Conservation (phyloP, 2,113 vertebrate genomes). For the Murina feae region DNA sequence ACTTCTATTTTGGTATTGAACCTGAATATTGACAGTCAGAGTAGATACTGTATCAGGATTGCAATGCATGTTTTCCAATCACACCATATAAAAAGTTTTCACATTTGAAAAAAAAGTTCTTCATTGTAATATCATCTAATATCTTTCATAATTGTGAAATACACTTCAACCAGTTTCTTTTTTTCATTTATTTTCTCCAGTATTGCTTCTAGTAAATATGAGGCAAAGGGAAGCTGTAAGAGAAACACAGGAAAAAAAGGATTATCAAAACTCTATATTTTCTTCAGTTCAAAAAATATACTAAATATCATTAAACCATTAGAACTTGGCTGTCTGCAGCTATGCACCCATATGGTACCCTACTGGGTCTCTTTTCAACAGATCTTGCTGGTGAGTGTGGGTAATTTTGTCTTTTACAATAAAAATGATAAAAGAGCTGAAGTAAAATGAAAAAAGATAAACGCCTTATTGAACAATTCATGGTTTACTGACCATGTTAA, state of each 20-base stretch:
- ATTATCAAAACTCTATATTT: slow-evolving; percentile 68
- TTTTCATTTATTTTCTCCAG: slow-evolving; percentile 93
- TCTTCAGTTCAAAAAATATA: slow-evolving; percentile 68
- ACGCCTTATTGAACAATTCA: slow-evolving; percentile 86
- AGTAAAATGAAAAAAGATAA: slow-evolving; percentile 87
- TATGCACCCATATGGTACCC: slow-evolving; percentile 40
- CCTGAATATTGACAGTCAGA: slow-evolving; percentile 62
- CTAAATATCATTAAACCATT: slow-evolving; percentile 73
- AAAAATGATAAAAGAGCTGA: slow-evolving; percentile 83
- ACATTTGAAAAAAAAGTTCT: slow-evolving; percentile 2
- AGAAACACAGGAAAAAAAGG: slow-evolving; percentile 80
- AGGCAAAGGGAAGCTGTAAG: slow-evolving; percentile 91
- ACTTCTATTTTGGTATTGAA: slow-evolving; percentile 69
- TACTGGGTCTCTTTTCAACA: slow-evolving; percentile 74
- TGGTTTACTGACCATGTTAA: slow-evolving; percentile 88
- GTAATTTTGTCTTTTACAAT: slow-evolving; percentile 80
- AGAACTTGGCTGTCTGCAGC: slow-evolving; percentile 76
- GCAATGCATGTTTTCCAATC: slow-evolving; percentile 44
- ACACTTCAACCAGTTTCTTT: slow-evolving; percentile 91
- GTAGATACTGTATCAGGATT: slow-evolving; percentile 36
- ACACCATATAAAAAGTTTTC: slow-evolving; percentile 44
- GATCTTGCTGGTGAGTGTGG: slow-evolving; percentile 73
- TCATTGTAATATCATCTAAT: slow-evolving; percentile 70
- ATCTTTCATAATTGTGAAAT: slow-evolving; percentile 84
- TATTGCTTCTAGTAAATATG: slow-evolving; percentile 88